Evolutionary conservation across 2,113 vertebrate species (phyloP), one percentile per base, ranked within the genome.

Genomic region (Daboia siamensis): DNA sequence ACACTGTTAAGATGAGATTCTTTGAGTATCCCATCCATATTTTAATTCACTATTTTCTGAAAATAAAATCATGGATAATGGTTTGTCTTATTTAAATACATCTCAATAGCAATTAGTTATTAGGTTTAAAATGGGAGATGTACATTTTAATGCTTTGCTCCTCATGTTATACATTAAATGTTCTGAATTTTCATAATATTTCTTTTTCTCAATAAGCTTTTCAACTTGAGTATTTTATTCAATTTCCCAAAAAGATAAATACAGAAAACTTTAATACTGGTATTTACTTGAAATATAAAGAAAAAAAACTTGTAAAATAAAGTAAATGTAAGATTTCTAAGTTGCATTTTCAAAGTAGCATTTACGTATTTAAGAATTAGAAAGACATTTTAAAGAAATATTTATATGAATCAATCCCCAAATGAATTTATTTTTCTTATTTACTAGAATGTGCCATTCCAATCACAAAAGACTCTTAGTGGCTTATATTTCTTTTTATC

Each of bases 1-100:
- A 97, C 97, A 96, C 69, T 93, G 94, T 95, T 97, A 97, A 97
- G 80, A 96, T 95, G 94, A 96, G 95, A 95, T 96, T 97, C 97
- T 96, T 96, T 95, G 64, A 94, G 95, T 92, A 97, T 88, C 95
- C 93, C 92, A 96, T 96, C 94, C 94, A 96, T 94, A 94, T 95
- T 95, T 91, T 93, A 96, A 93, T 93, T 59, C 92, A 97, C 95
- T 96, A 95, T 93, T 96, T 96, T 96, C 96, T 95, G 96, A 96
- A 95, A 96, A 94, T 93, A 97, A 95, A 96, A 95, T 95, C 96
- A 97, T 3, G 95, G 87, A 91, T 95, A 97, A 94, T 97, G 95
- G 96, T 95, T 95, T 92, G 86, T 95, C 93, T 96, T 90, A 74
- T 95, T 95, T 94, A 96, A 94, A 97, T 61, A 95, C 95, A 54